These are phyloP conservation scores for Caradrina kadenii DNA, from an alignment of 2,888 invertebrate genomes.

Conservation along the genomic window DNA sequence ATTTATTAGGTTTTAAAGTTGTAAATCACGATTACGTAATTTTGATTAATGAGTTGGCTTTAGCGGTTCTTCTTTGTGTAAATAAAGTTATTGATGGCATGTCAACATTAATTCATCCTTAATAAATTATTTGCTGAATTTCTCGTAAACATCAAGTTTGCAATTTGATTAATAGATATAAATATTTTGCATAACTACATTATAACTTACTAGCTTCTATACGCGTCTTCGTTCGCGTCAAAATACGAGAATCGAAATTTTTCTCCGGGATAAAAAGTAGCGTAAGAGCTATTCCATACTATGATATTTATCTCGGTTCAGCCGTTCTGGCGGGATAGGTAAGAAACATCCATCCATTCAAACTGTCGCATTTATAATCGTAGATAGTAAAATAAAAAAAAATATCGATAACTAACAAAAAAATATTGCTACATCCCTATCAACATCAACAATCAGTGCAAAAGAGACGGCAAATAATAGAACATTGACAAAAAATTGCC, in stretches of 20 bases:
- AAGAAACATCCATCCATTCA: too few relatives aligned
- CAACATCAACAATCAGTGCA: conserved; percentile 12
- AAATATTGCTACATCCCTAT: conserved; percentile 32
- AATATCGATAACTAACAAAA: conserved; percentile 14
- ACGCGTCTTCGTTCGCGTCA: too few relatives aligned
- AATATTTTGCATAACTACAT: neutral
- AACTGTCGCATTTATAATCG: too few relatives aligned
- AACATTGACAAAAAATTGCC: conserved; percentile 48
- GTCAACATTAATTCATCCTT: conserved; percentile 19
- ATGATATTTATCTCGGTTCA: too few relatives aligned
- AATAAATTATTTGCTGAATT: conserved; percentile 16
- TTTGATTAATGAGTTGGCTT: conserved; percentile 26
- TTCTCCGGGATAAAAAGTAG: too few relatives aligned
- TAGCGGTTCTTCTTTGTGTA: conserved; percentile 42
- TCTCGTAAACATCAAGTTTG: neutral
- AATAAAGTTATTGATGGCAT: conserved; percentile 35
- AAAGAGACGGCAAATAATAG: conserved; percentile 32
- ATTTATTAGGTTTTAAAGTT: conserved; percentile 17
- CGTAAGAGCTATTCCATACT: too few relatives aligned
- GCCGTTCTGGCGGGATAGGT: too few relatives aligned
- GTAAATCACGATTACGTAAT: conserved; percentile 28
- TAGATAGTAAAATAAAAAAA: too few relatives aligned
- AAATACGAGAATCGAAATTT: too few relatives aligned
- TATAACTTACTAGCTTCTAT: neutral
- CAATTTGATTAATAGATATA: conserved; percentile 27